Evolutionary conservation across 2,113 vertebrate species (phyloP).

Genomic region (Euleptes europaea): DNA sequence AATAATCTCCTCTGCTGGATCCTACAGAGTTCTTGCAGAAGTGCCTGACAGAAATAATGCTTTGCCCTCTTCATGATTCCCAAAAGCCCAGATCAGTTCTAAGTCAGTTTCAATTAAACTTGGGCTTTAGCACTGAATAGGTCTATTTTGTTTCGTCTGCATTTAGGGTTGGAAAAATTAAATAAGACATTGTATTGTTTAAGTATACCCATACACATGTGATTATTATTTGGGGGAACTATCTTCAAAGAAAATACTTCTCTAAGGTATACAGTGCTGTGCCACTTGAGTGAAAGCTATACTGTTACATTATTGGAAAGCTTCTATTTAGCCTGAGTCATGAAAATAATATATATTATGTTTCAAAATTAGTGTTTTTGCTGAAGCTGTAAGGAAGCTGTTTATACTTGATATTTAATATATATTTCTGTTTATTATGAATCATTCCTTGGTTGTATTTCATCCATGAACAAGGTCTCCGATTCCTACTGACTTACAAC

Average conservation of each 20-base stretch:
- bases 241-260: conserved; percentile 30
- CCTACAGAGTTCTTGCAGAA: neutral
- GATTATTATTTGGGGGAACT: conserved; percentile 37
- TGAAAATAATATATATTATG: conserved; percentile 30
- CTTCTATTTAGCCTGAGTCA: conserved; percentile 1
- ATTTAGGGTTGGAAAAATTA: neutral
- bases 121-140: neutral
- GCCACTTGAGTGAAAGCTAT: neutral
- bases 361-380: conserved; percentile 20
- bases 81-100: neutral
- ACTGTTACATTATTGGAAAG: conserved; percentile 1
- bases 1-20: neutral
- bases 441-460: conserved; percentile 21
- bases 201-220: conserved; percentile 35
- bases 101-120: neutral
- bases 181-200: conserved; percentile 25
- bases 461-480: conserved; percentile 8
- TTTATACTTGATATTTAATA: neutral
- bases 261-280: neutral
- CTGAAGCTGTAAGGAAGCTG: conserved; percentile 7
- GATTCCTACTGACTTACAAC: neutral
- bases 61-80: neutral
- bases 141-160: neutral
- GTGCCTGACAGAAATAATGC: neutral
- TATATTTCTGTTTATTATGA: neutral